Evolutionary conservation across 2,888 invertebrate genomes (phyloP).

Genomic region (Teinopalpus imperialis): DNA sequence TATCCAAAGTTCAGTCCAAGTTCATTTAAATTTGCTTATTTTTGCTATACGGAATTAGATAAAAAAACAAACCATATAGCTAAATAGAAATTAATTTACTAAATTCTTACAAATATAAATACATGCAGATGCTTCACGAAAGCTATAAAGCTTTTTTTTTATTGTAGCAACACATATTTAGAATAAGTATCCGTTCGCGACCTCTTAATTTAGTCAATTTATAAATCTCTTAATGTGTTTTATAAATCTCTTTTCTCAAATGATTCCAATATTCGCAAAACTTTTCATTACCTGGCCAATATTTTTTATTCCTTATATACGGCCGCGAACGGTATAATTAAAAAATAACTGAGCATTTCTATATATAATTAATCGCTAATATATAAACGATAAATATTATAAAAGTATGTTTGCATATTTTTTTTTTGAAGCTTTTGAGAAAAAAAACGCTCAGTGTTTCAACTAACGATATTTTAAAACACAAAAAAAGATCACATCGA

Average conservation of each 20-base stretch:
- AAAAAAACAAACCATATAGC: slow-evolving; percentile 35
- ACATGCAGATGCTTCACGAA: slow-evolving; percentile 64
- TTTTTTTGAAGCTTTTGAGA: slow-evolving; percentile 1
- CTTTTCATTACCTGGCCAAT: slow-evolving; percentile 18
- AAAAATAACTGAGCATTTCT: slow-evolving; percentile 26
- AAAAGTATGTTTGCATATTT: neutral
- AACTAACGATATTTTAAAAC: slow-evolving; percentile 5
- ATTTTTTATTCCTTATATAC: slow-evolving; percentile 16
- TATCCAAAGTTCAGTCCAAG: too few relatives aligned
- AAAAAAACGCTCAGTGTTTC: slow-evolving; percentile 23
- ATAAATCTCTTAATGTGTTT: slow-evolving; percentile 1
- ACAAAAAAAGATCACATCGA: slow-evolving; percentile 21
- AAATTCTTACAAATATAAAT: slow-evolving; percentile 38
- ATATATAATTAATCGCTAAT: slow-evolving; percentile 10
- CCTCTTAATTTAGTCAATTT: slow-evolving; percentile 17
- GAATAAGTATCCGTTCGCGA: slow-evolving; percentile 45
- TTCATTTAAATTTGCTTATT: too few relatives aligned
- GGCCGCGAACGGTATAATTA: slow-evolving; percentile 26
- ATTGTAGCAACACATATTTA: slow-evolving; percentile 49
- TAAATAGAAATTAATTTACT: slow-evolving; percentile 39
- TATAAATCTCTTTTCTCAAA: too few relatives aligned
- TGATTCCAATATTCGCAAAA: too few relatives aligned
- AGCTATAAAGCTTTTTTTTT: slow-evolving; percentile 65
- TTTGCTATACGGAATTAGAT: slow-evolving; percentile 29
- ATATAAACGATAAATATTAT: neutral